Conservation (phyloP, 2,797 vertebrate genomes). For the Miichthys miiuy region DNA sequence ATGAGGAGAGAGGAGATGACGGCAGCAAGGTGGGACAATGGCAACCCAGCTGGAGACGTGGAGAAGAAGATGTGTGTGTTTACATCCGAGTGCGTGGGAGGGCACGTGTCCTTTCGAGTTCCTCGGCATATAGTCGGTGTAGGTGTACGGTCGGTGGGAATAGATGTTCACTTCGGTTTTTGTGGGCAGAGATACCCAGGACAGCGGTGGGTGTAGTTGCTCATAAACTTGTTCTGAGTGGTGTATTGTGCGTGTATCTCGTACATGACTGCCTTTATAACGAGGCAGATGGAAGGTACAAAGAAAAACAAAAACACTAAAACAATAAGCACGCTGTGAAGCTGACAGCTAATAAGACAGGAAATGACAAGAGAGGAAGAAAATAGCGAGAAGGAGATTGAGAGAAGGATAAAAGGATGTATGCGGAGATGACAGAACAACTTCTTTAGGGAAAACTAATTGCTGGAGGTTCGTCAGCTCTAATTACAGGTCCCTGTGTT, state of each 20-base stretch:
- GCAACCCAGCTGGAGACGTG: slow-evolving; percentile 15
- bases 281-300: slow-evolving; percentile 61
- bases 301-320: slow-evolving; percentile 59
- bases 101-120: slow-evolving; percentile 44
- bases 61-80: slow-evolving; percentile 43
- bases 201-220: slow-evolving; percentile 58
- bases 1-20: slow-evolving; percentile 6
- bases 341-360: slow-evolving; percentile 67
- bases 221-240: slow-evolving; percentile 55
- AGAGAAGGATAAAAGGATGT: slow-evolving; percentile 68
- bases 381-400: slow-evolving; percentile 40
- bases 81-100: slow-evolving; percentile 63
- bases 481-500: slow-evolving; percentile 85
- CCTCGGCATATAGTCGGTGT: slow-evolving; percentile 61
- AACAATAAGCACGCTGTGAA: slow-evolving; percentile 61
- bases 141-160: slow-evolving; percentile 63
- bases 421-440: slow-evolving; percentile 77
- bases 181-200: slow-evolving; percentile 61
- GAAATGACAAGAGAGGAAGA: slow-evolving; percentile 68
- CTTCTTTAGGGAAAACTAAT: slow-evolving; percentile 82
- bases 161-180: slow-evolving; percentile 53
- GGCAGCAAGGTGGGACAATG: slow-evolving; percentile 13
- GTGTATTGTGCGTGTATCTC: slow-evolving; percentile 67
- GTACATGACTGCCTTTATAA: slow-evolving; percentile 55
- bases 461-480: slow-evolving; percentile 82